These are phyloP conservation scores for Calameuta idolon DNA, from an alignment of 2,888 invertebrate species.

Conservation along the genomic window DNA sequence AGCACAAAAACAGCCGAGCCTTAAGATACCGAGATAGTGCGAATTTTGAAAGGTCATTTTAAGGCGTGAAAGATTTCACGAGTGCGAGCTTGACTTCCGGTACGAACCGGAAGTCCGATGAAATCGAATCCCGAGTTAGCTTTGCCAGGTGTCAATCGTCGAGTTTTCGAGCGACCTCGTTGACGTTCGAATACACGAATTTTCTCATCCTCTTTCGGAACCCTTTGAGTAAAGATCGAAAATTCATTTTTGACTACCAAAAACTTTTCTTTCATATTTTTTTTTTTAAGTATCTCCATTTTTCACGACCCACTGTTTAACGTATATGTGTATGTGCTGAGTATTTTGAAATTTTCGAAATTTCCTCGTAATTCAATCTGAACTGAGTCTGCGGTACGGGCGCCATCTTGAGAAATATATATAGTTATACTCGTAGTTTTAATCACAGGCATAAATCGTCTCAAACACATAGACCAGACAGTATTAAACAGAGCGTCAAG, in stretches of 20 bases:
- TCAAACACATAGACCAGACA: background rate
- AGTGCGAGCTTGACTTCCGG: no score
- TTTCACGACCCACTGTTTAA: no score
- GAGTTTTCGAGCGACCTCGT: background rate
- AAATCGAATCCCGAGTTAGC: background rate
- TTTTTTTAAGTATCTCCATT: no score
- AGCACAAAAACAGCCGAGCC: background rate
- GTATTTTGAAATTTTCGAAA: background rate
- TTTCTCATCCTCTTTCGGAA: no score
- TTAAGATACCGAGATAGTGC: background rate
- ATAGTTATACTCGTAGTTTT: background rate
- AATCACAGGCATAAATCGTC: background rate
- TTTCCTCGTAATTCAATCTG: background rate
- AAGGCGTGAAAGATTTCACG: background rate
- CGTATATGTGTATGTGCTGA: no score
- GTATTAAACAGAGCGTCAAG: background rate
- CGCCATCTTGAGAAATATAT: background rate
- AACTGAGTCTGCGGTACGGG: background rate
- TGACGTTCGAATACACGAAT: no score
- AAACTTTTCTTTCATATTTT: no score
- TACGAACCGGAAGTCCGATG: no score
- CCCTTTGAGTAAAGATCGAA: no score
- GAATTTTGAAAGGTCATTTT: background rate
- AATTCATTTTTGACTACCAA: no score
- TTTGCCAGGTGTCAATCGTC: background rate